These are phyloP conservation scores for Drosophila repleta DNA, from an alignment of 1,140 invertebrate species.

Conservation along the genomic window DNA sequence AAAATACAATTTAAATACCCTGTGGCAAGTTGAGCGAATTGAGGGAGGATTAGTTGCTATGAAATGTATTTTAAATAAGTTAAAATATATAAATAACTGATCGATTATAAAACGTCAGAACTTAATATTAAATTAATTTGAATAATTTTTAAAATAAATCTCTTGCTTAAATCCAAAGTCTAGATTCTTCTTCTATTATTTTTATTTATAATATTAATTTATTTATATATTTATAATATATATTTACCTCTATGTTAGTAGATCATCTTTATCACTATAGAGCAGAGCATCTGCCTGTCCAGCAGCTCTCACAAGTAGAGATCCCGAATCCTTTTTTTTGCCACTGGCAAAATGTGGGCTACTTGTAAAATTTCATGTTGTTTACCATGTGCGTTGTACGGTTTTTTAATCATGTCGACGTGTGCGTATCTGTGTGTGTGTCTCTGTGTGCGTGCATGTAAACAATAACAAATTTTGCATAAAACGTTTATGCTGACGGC, in stretches of 20 bases:
- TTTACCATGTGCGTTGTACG: conserved; percentile 34
- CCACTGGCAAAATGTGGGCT: conserved; percentile 31
- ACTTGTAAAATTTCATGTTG: conserved; percentile 64
- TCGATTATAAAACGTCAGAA: not conserved
- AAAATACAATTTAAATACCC: not conserved
- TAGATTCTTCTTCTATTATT: no score
- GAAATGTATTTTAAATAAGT: no score
- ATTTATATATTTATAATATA: no score
- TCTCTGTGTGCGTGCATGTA: conserved; percentile 43
- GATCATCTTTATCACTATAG: no score
- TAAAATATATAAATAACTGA: no score
- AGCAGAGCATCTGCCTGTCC: not conserved
- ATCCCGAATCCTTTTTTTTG: not conserved
- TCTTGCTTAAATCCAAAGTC: no score
- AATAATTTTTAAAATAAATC: no score
- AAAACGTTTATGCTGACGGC: conserved; percentile 60
- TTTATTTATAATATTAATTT: no score
- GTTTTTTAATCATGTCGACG: conserved; percentile 65
- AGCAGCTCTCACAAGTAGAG: not conserved
- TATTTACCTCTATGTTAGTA: no score
- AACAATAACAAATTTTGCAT: conserved; percentile 76
- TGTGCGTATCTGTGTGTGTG: not conserved
- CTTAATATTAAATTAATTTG: no score
- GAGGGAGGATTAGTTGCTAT: no score
- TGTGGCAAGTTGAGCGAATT: not conserved